Evolutionary conservation across 2,797 vertebrate species (phyloP), one percentile per base, ranked within the genome.

Genomic region (Triplophysa yarkandensis): DNA sequence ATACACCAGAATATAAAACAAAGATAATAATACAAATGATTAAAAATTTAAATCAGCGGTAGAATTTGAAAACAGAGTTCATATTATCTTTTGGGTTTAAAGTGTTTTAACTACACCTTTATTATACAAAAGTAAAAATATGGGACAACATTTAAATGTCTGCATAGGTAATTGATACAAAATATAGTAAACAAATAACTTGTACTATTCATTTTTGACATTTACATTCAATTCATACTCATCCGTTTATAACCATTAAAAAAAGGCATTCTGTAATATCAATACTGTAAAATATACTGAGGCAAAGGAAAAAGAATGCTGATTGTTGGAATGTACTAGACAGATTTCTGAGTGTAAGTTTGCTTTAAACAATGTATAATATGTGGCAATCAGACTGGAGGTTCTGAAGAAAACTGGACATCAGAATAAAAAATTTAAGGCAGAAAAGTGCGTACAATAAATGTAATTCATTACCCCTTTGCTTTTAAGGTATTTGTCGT

Each of bases 171-270:
- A n/a, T 65, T n/a, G 32, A 54, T 43, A 65, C 23, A 46, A 74
- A 74, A 48, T 57, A 28, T 30, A 50, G 16, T 17, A 11, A 6
- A 34, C 27, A 60, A 34, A 71, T 44, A 46, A 27, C 16, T 0
- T 27, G 21, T 17, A 46, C 19, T 46, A 36, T 70, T 28, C 2
- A 28, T 58, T 27, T 80, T 78, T 76, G 71, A 80, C 68, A 68
- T 69, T 68, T 52, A 62, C 30, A 72, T 71, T 67, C 57, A 76
- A 30, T 21, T 46, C 25, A 19, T 61, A 68, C 28, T 50, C 23
- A 23, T 64, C 14, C 2, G 8, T 28, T 58, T 58, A 32, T 32
- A 55, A 55, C 6, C 6, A 3, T 17, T 68, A 27, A 6, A 61
- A 28, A 0, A n/a, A 13, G 36, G 46, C 28, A 61, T 44, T 17